A percentile compares a stretch with the other conserved stretches of the same genome.
These are phyloP conservation scores for Hippocampus guttulatus DNA, from an alignment of 2,113 vertebrate species.

Conservation along the genomic window DNA sequence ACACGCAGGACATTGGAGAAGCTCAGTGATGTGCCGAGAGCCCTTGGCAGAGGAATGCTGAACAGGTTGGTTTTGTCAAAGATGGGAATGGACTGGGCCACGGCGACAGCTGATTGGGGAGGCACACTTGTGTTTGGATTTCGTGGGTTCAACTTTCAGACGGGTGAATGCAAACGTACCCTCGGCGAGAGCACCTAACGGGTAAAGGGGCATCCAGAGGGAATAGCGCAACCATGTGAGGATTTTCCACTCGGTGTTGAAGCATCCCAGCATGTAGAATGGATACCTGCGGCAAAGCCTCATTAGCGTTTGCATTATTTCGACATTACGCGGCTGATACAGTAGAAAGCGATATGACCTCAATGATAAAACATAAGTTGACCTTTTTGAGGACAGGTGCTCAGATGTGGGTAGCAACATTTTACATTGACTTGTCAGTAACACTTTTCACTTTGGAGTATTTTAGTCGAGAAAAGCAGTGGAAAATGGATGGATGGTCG, in stretches of 20 bases:
- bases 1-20: constrained; percentile 84
- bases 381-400: too few species aligned
- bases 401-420: too few species aligned
- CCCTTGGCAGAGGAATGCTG: constrained; percentile 82
- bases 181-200: constrained; percentile 86
- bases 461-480: too few species aligned
- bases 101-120: constrained; percentile 75
- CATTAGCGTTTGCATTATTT: neutral
- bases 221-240: constrained; percentile 94
- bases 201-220: constrained; percentile 90
- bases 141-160: neutral
- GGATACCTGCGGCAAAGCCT: constrained; percentile 79
- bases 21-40: constrained; percentile 77
- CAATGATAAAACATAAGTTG: too few species aligned
- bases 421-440: too few species aligned
- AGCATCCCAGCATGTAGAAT: constrained; percentile 90
- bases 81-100: constrained; percentile 87
- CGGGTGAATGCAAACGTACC: constrained; percentile 67
- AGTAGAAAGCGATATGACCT: neutral
- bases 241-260: constrained; percentile 87
- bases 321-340: neutral
- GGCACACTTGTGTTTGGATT: neutral
- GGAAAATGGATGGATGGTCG: too few species aligned
- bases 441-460: too few species aligned
- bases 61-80: constrained; percentile 84